Evolutionary conservation across 2,888 invertebrate species (phyloP).

Genomic region (Calephelis perditalis): DNA sequence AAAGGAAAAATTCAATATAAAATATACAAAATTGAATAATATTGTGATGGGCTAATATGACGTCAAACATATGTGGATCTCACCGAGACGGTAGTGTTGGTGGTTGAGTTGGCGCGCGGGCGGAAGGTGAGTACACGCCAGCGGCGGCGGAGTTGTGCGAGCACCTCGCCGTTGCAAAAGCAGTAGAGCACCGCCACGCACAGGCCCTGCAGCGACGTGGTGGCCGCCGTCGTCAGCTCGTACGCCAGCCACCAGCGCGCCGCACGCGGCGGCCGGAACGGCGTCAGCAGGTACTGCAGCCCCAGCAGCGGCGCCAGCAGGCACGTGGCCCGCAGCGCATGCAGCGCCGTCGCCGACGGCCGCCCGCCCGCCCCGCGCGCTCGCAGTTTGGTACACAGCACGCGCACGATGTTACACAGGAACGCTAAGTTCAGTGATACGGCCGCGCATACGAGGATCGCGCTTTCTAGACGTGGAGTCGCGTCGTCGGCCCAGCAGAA

Average conservation of each 20-base stretch:
- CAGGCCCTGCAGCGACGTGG: slow-evolving; percentile 94
- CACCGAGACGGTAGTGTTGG: slow-evolving; percentile 93
- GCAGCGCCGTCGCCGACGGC: slow-evolving; percentile 80
- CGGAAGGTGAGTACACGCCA: slow-evolving; percentile 91
- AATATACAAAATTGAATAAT: no score
- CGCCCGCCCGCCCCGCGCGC: slow-evolving; percentile 82
- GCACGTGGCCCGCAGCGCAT: slow-evolving; percentile 88
- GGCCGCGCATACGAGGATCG: slow-evolving; percentile 87
- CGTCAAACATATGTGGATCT: slow-evolving; percentile 44
- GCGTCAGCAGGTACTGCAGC: slow-evolving; percentile 92
- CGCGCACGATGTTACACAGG: slow-evolving; percentile 93
- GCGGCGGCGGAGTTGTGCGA: slow-evolving; percentile 89
- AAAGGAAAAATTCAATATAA: no score
- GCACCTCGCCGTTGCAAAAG: slow-evolving; percentile 97
- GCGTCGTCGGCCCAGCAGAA: slow-evolving; percentile 87
- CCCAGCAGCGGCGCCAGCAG: slow-evolving; percentile 94
- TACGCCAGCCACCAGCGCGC: slow-evolving; percentile 88
- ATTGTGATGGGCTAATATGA: no score
- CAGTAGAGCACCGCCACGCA: slow-evolving; percentile 95
- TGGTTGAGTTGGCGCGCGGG: slow-evolving; percentile 89
- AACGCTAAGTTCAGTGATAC: slow-evolving; percentile 90
- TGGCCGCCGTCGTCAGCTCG: slow-evolving; percentile 90
- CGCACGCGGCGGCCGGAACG: slow-evolving; percentile 85
- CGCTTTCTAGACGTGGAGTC: slow-evolving; percentile 84
- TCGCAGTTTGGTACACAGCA: slow-evolving; percentile 88